Evolutionary conservation across 2,888 invertebrate species (phyloP), one percentile per base, ranked within the genome.

Genomic region (Cinara cedri): DNA sequence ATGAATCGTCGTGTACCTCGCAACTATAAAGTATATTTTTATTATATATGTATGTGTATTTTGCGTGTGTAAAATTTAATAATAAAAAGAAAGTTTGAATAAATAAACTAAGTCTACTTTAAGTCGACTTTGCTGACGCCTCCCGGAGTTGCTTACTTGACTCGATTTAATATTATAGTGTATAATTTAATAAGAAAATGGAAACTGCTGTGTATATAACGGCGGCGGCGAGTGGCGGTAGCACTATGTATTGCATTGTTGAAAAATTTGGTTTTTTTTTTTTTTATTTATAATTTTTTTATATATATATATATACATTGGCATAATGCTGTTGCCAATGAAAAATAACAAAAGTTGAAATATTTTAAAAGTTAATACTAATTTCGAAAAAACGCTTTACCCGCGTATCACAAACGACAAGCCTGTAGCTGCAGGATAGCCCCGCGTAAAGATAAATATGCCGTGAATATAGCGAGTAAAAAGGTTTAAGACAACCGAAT

Each of bases 131-230:
- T 8, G 51, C 51, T 63, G 21, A 54, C 16, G 51, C 42, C 54
- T 54, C 19, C 21, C 16, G 42, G 51, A 46, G 49, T 49, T 44
- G 42, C 24, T 76, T 66, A 76, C 66, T 76, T 55, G 46, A 55
- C 19, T 75, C 24, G 44, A 46, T 66, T 76, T 66, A 76, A 76
- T 66, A 46, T 66, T 46, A 75, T 66, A 55, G 55, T 57, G 66
- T 19, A 66, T 76, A 55, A 65, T 66, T 66, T 62, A 66, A 81
- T 72, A 81, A 75, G 26, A 80, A 78, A 81, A 76, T 78, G 19
- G 16, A 60, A 72, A 71, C n/a, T 34, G 62, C 84, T 85, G 34
- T 49, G 21, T n/a, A 44, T 51, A 68, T 26, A 16, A 6, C 34
- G 34, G 34, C 34, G 34, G n/a, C n/a, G n/a, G n/a, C n/a, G n/a